Base-by-base conservation (phyloP, 2,113 vertebrate genomes). In the Platichthys flesus region DNA sequence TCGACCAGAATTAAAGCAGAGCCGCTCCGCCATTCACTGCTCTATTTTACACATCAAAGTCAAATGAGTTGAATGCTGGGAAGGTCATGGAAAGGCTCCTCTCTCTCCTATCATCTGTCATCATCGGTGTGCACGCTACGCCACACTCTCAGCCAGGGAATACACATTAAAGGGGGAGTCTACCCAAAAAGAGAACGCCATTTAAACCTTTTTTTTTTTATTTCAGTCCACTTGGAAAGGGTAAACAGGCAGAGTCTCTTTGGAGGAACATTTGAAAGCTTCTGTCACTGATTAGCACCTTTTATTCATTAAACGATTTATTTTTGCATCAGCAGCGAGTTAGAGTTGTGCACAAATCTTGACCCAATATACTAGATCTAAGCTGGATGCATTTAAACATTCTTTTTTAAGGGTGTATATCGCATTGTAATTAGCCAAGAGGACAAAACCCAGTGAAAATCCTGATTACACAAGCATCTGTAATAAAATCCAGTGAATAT, bases 1-100 rank as follows among this genome's bases (percentile, higher is more conserved):
- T 74, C 78, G 81, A 82, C 24, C 57, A 61, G 54, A 90, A 89
- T 81, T 71, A 86, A 88, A 88, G 72, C 62, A 3, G 67, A 83
- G 74, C 70, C 72, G 45, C 80, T 62, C 62, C 66, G 78, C 68
- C 68, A 68, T 81, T 89, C 83, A 79, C 75, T 67, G 82, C 60
- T 79, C 77, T 79, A 67, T 74, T 89, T 89, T 90, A 81, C 78
- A 89, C 89, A 89, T 92, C 84, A 89, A 85, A 92, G 90, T 91
- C 68, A 82, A 84, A 88, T 24, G 82, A 83, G 76, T 14, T 66
- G 79, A 82, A 83, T 70, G 76, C 67, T 76, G 20, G 35, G 88
- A 85, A 93, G 89, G 89, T 90, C 84, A 81, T 45, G 16, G 73
- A 84, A 71, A 81, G 52, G 66, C 82, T 69, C 56, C 65, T 73